phyloP scores from a whole-genome alignment of 2,113 vertebrate species.

The Forbesichthys agassizii region DNA sequence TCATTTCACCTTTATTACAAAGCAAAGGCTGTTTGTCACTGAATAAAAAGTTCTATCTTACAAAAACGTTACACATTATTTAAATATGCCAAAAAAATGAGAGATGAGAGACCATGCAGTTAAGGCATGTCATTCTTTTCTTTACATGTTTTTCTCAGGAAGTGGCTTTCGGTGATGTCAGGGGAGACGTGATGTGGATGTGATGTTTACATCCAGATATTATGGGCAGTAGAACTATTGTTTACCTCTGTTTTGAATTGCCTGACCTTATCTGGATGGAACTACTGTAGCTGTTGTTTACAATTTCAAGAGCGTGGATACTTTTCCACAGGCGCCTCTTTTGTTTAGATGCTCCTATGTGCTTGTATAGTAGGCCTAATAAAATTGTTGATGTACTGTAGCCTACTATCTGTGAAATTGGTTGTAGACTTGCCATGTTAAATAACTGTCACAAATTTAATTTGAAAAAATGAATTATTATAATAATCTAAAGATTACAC shows the following conservation, averaged over 20 bases:
- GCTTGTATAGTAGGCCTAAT: too few species aligned
- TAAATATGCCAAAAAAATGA: too few species aligned
- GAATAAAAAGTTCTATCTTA: too few species aligned
- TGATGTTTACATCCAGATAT: too few species aligned
- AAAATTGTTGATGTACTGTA: too few species aligned
- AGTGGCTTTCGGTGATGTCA: background rate
- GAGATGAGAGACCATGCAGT: too few species aligned
- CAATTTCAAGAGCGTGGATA: conserved; percentile 37
- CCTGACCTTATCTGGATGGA: conserved; percentile 19
- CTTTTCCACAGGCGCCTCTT: conserved; percentile 70
- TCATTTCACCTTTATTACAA: too few species aligned
- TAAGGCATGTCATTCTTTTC: background rate
- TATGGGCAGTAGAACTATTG: background rate
- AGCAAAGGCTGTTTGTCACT: too few species aligned
- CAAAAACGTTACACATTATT: too few species aligned
- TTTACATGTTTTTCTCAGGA: background rate
- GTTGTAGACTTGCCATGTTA: background rate
- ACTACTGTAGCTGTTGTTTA: conserved; percentile 14
- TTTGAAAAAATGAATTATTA: background rate
- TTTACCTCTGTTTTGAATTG: background rate
- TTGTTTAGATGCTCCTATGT: conserved; percentile 6
- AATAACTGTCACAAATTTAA: background rate
- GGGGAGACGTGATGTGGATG: background rate
- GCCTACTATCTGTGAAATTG: too few species aligned
- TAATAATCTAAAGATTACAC: too few species aligned